These are phyloP conservation scores for Lucilia sericata DNA, from an alignment of 1,140 invertebrate genomes.

Conservation along the genomic window DNA sequence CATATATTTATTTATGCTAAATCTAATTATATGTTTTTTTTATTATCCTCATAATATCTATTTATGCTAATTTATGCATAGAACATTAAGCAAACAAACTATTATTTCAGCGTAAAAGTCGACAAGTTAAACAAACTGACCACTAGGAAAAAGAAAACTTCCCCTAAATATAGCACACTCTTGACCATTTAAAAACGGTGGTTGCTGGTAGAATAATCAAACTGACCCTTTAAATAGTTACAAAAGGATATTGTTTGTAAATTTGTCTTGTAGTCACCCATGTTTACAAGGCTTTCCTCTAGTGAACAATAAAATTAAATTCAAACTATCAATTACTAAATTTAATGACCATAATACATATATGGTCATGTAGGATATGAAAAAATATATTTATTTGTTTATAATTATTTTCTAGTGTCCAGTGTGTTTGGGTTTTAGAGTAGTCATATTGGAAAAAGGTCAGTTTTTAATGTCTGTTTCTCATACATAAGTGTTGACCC, in stretches of 20 bases:
- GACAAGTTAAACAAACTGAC: not conserved
- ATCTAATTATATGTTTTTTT: too few species aligned
- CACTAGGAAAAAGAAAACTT: not conserved
- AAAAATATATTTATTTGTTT: too few species aligned
- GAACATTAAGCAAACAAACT: too few species aligned
- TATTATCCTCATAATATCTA: not conserved
- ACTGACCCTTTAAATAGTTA: constrained; percentile 1
- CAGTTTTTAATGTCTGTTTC: not conserved
- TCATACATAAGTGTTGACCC: not conserved
- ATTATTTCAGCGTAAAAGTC: not conserved
- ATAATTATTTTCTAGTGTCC: too few species aligned
- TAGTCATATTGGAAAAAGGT: not conserved
- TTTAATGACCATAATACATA: not conserved
- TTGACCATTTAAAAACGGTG: not conserved
- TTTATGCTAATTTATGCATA: not conserved
- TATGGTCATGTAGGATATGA: too few species aligned
- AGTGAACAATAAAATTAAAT: not conserved
- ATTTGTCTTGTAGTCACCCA: not conserved
- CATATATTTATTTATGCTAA: too few species aligned
- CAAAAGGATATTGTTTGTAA: not conserved
- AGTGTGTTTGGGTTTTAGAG: too few species aligned
- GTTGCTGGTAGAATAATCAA: not conserved
- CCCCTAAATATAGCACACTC: not conserved
- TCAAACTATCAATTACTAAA: not conserved
- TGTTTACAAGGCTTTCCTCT: not conserved